Percentiles rank a stretch among this genome's conserved stretches.
phyloP scores from a whole-genome alignment of 2,113 vertebrate species.

The Oreochromis spilurus region DNA sequence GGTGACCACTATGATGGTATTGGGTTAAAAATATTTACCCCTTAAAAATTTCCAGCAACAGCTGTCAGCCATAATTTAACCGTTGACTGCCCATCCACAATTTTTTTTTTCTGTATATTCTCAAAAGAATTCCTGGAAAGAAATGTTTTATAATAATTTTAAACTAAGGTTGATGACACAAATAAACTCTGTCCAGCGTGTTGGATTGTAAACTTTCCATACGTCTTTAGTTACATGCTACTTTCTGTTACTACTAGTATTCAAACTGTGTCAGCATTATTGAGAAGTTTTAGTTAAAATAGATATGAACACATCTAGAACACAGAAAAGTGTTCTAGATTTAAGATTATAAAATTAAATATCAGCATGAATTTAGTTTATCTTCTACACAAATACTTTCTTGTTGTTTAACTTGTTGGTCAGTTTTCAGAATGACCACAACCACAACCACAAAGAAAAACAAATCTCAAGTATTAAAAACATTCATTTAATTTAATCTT shows the following conservation, averaged over 20 bases:
- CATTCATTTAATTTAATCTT: accelerated
- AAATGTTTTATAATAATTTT: no score
- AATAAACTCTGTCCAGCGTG: not conserved
- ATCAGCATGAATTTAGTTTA: not conserved
- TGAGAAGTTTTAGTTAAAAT: not conserved
- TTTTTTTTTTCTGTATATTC: not conserved
- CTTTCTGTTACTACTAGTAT: accelerated
- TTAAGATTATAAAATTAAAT: accelerated
- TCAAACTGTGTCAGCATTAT: not conserved
- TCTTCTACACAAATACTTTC: not conserved
- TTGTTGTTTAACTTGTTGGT: not conserved
- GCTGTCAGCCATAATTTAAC: not conserved
- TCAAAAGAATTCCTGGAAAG: no score
- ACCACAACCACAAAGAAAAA: not conserved
- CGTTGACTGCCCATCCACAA: accelerated
- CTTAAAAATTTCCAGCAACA: not conserved
- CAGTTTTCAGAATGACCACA: not conserved
- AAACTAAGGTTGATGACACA: not conserved
- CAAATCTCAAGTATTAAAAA: not conserved
- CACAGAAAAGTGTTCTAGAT: not conserved
- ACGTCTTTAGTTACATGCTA: not conserved
- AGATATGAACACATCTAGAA: not conserved
- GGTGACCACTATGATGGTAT: not conserved
- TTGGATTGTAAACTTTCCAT: not conserved
- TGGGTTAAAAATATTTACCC: not conserved